Conservation (phyloP, 2,797 vertebrate species). For the Astyanax mexicanus region DNA sequence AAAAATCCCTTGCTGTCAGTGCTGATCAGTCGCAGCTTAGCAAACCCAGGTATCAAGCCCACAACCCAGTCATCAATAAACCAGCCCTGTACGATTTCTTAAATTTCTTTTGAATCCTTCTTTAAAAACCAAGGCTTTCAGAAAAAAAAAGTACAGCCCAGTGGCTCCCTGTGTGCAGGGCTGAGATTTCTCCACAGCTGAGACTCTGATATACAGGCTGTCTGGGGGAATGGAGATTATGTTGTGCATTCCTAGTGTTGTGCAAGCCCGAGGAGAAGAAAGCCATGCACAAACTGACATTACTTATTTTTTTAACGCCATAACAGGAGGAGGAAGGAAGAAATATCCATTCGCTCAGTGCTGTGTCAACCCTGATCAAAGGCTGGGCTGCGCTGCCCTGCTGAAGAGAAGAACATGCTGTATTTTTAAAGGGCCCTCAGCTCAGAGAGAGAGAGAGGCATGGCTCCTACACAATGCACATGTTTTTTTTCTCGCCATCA, state of each 20-base stretch:
- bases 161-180: not conserved
- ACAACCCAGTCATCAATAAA: too few relatives aligned
- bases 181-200: not conserved
- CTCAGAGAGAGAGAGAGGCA: slow-evolving; percentile 28
- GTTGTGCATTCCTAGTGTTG: not conserved
- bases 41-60: too few relatives aligned
- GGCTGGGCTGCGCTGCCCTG: slow-evolving; percentile 4
- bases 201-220: not conserved
- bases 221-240: not conserved
- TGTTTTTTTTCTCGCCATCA: slow-evolving; percentile 46
- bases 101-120: too few relatives aligned
- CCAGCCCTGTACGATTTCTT: too few relatives aligned
- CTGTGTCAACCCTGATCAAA: slow-evolving; percentile 39
- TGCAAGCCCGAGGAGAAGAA: not conserved
- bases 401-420: slow-evolving; percentile 7
- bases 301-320: slow-evolving; percentile 48
- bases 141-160: too few relatives aligned
- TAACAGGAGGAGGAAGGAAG: slow-evolving; percentile 41
- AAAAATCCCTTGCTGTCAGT: too few relatives aligned
- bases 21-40: too few relatives aligned
- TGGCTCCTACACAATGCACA: slow-evolving; percentile 19
- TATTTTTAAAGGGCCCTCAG: slow-evolving; percentile 25
- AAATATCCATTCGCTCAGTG: slow-evolving; percentile 34
- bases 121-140: too few relatives aligned
- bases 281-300: not conserved